phyloP scores from a whole-genome alignment of 2,888 invertebrate genomes.

The Hydrotaea diabolus region DNA sequence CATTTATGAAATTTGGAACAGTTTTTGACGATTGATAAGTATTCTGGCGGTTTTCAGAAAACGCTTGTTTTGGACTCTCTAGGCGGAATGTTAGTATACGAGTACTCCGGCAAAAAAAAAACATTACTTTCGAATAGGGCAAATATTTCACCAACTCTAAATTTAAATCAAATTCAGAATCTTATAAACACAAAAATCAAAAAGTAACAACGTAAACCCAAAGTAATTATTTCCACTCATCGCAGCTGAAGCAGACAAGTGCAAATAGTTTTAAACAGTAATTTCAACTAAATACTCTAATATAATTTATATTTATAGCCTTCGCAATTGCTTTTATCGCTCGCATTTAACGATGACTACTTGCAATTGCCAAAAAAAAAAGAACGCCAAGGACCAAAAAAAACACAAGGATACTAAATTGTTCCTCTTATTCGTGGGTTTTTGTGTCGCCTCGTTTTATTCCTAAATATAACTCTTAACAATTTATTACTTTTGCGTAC shows the following conservation, averaged over 20 bases:
- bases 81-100: too few species aligned
- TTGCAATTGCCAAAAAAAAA: constrained; percentile 18
- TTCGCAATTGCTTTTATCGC: constrained; percentile 1
- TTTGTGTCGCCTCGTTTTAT: constrained; percentile 28
- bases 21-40: too few species aligned
- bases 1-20: too few species aligned
- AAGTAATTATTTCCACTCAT: too few species aligned
- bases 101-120: too few species aligned
- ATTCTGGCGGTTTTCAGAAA: too few species aligned
- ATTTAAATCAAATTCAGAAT: too few species aligned
- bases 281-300: constrained; percentile 21
- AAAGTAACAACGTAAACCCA: too few species aligned
- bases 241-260: background rate
- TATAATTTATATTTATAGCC: constrained; percentile 27
- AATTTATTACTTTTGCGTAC: constrained; percentile 64
- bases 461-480: constrained; percentile 53
- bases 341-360: constrained; percentile 8
- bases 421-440: constrained; percentile 10
- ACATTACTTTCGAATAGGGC: too few species aligned
- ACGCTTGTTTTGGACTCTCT: too few species aligned
- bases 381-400: background rate
- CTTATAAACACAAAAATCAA: too few species aligned
- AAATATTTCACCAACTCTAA: too few species aligned
- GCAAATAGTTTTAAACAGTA: background rate
- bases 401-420: constrained; percentile 28